phyloP scores from a whole-genome alignment of 2,113 vertebrate species.

The Jaculus jaculus region DNA sequence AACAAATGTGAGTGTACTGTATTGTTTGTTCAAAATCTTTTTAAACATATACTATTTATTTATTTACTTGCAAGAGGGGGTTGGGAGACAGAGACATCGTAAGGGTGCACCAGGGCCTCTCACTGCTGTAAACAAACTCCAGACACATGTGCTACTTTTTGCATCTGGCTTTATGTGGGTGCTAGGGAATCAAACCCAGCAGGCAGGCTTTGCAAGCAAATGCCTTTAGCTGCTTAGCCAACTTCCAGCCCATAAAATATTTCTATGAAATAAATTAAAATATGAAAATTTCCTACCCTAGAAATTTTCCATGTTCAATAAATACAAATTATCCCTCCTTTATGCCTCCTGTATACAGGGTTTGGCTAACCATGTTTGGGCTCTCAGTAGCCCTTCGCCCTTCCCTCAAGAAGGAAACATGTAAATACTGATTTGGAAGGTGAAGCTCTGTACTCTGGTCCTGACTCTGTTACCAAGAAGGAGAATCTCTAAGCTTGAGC shows the following conservation, averaged over 20 bases:
- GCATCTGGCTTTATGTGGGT: too few relatives aligned
- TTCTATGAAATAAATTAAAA: slow-evolving; percentile 41
- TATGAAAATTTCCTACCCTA: background rate
- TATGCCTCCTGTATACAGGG: background rate
- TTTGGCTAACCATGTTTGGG: background rate
- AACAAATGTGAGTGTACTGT: background rate
- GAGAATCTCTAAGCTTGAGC: background rate
- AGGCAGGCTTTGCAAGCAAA: too few relatives aligned
- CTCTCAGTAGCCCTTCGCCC: background rate
- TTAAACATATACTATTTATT: background rate
- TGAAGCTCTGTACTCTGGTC: background rate
- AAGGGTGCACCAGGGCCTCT: too few relatives aligned
- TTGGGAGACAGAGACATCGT: too few relatives aligned
- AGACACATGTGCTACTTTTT: too few relatives aligned
- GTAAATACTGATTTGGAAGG: background rate
- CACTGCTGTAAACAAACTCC: too few relatives aligned
- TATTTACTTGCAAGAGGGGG: too few relatives aligned
- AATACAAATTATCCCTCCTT: background rate
- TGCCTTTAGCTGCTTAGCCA: background rate
- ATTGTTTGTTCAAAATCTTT: background rate
- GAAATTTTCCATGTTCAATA: background rate
- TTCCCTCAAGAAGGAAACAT: background rate
- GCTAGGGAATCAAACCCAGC: too few relatives aligned
- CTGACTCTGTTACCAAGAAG: background rate
- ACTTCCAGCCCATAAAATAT: background rate